These are phyloP conservation scores for Mesoclemmys tuberculata DNA, from an alignment of 2,113 vertebrate species.

Conservation along the genomic window DNA sequence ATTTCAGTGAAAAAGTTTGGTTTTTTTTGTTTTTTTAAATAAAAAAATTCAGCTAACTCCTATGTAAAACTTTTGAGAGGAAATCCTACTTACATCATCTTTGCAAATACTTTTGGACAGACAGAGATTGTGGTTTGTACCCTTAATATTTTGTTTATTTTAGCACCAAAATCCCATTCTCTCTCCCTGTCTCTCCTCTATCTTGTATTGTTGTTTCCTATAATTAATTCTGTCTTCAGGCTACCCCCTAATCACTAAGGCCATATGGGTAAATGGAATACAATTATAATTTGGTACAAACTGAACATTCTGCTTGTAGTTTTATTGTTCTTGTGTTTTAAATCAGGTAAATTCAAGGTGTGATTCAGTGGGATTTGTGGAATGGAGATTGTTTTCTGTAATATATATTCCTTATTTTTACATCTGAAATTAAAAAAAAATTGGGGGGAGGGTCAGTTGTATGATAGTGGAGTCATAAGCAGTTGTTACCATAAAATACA, in stretches of 20 bases:
- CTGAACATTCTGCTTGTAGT: conserved; percentile 46
- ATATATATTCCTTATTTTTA: background rate
- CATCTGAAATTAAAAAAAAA: conserved; percentile 18
- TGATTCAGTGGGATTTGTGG: background rate
- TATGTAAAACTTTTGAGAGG: background rate
- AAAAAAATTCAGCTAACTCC: conserved; percentile 6
- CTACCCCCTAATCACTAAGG: conserved; percentile 66
- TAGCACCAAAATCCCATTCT: conserved; percentile 29
- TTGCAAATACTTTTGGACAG: background rate
- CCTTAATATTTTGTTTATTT: conserved; percentile 55
- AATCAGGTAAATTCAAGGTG: conserved; percentile 10
- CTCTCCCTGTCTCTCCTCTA: conserved; percentile 45
- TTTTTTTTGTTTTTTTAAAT: background rate
- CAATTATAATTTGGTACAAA: conserved; percentile 64
- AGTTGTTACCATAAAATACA: conserved; percentile 52
- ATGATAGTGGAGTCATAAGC: conserved; percentile 36
- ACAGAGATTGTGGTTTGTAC: background rate
- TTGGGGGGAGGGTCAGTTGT: conserved; percentile 18
- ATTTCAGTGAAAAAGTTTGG: background rate
- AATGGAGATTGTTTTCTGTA: background rate
- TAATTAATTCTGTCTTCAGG: conserved; percentile 76
- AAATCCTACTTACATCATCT: background rate
- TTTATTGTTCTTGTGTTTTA: conserved; percentile 52
- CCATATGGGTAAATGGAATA: conserved; percentile 60
- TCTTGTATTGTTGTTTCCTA: conserved; percentile 36